Base-by-base conservation (phyloP, 2,797 vertebrate species). In the Chromis chromis region DNA sequence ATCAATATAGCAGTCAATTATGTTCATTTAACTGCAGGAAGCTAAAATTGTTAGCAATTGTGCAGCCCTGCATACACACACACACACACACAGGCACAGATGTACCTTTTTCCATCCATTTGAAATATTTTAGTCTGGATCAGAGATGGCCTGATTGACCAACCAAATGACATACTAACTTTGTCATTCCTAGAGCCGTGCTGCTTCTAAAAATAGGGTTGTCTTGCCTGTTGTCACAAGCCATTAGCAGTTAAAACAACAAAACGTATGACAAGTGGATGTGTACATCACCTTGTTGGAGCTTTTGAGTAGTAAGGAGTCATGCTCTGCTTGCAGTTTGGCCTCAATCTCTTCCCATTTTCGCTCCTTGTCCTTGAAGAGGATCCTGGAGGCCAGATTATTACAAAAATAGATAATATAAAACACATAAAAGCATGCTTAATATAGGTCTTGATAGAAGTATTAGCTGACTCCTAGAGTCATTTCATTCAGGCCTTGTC, bases 281-380 rank as follows among this genome's bases (percentile, higher is more conserved):
- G 40, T n/a, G 33, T 56, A 39, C 31, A 84, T 86, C 94, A 99
- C 97, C 96, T 96, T 96, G 90, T 97, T 98, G 48, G 98, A 97
- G 16, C 96, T 97, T 93, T 97, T 98, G 70, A 98, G 95, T 54
- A 98, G 93, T 66, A 96, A 96, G 71, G 97, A 94, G 91, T 98
- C 97, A 56, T 96, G 96, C 88, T 99, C 96, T 7, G 94, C 91
- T 91, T 96, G 94, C 78, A 98, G 91, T 86, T 96, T 98, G 90
- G 78, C 96, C 90, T 99, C 97, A 83, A 98, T 98, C 87, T 97
- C 97, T 60, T 97, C 97, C 97, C 97, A 99, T 78, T 98, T 98
- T 60, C 95, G 89, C 79, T 98, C 97, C 91, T 98, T 97, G 91
- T 98, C 97, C 88, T 98, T 99, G 95, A 99, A 98, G 78, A 99